Base-by-base conservation (phyloP, 37 sponge, comb jelly and placozoan genomes). In the Ianthella basta region DNA sequence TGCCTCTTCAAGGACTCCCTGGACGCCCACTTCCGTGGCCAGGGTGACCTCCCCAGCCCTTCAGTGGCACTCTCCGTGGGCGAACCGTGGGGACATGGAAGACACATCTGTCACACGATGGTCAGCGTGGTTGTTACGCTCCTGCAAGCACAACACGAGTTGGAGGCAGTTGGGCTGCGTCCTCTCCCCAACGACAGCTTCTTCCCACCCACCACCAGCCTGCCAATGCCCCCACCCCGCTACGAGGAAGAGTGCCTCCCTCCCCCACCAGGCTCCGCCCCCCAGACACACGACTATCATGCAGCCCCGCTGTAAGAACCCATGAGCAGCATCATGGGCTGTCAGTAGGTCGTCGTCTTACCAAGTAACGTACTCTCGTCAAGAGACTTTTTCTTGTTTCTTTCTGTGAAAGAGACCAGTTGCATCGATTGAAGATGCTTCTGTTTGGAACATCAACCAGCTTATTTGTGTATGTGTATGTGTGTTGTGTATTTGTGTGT, bases 81-180 rank as follows among this genome's bases (percentile, higher is more conserved):
- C 24, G 91, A 96, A 66, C 79, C 83, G 12, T 96, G 96, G 96
- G 93, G 91, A 35, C 91, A 82, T 39, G 79, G 78, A 27, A 80
- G 85, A 32, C 93, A 89, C 55, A 79, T 91, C 38, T 78, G 86
- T 19, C 87, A 91, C 56, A 93, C 80, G 33, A 83, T 84, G 15
- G 44, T 96, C 60, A 83, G 79, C 30, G 56, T 94, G 19, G 64
- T 90, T 29, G 80, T 94, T 57, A 90, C 88, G 1, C 82, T 83
- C 83, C 39, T 40, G 13, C 86, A 83, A 34, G 94, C 94, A 0
- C 56, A 85, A 54, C 41, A 64, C 38, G 88, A 88, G 15, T 50
- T 94, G 24, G 60, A 89, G 21, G 30, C 64, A 24, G 41, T 84
- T 61, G 83, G 86, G 33, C 64, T 88, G 0, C 78, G 72, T 23